Conservation (phyloP, 2,888 invertebrate species). For the Andrena flavipes region DNA sequence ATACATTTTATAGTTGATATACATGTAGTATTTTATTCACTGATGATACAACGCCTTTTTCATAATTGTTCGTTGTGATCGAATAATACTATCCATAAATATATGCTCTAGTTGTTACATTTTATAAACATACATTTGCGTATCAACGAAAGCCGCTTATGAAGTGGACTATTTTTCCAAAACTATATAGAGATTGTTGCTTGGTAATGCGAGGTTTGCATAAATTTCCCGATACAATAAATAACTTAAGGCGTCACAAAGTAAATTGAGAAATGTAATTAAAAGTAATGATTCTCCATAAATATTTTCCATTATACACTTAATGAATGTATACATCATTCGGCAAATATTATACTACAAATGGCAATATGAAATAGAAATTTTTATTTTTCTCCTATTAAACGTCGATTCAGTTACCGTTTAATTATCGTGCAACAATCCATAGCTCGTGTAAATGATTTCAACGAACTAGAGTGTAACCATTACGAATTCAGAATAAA, state of each 20-base stretch:
- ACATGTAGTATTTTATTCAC: slow-evolving; percentile 17
- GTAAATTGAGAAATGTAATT: background rate
- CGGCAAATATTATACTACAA: background rate
- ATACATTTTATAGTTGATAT: slow-evolving; percentile 35
- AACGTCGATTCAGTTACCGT: background rate
- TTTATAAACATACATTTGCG: slow-evolving; percentile 20
- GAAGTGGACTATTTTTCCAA: slow-evolving; percentile 11
- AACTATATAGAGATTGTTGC: background rate
- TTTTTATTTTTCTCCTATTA: slow-evolving; percentile 2
- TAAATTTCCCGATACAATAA: background rate
- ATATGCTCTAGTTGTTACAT: slow-evolving; percentile 12
- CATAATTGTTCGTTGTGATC: background rate
- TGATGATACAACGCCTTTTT: slow-evolving; percentile 13
- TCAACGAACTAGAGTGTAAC: background rate
- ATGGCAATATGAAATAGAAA: background rate
- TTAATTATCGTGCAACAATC: slow-evolving; percentile 1
- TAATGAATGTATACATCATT: background rate
- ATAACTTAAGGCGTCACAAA: too few species aligned
- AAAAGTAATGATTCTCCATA: background rate
- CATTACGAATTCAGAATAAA: background rate
- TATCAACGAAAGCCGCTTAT: background rate
- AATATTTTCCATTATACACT: background rate
- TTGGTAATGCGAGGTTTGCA: background rate
- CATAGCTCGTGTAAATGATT: slow-evolving; percentile 9
- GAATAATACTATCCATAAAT: slow-evolving; percentile 15